phyloP scores from a whole-genome alignment of 2,113 vertebrate species.

The Alosa alosa region DNA sequence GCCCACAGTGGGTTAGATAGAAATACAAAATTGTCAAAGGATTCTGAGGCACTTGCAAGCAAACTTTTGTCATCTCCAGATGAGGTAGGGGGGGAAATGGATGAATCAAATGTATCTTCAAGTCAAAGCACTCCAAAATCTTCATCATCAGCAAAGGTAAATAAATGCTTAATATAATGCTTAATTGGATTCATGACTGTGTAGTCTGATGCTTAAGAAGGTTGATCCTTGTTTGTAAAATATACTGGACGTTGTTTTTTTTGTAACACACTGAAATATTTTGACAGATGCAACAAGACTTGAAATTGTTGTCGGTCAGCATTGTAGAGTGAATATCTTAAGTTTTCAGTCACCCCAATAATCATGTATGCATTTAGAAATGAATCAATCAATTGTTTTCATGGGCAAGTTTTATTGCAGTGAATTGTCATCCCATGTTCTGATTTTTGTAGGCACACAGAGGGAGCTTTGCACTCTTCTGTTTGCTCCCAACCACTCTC shows the following conservation, averaged over 20 bases:
- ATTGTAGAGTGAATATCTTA: too few species aligned
- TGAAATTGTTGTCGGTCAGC: too few species aligned
- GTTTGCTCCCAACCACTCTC: slow-evolving; percentile 57
- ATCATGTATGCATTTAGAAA: not conserved
- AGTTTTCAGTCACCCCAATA: not conserved
- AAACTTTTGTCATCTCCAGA: not conserved
- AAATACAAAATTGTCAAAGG: not conserved
- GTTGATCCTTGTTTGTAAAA: not conserved
- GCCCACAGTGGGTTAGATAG: not conserved
- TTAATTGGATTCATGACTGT: not conserved
- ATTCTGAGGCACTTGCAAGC: not conserved
- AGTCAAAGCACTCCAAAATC: not conserved
- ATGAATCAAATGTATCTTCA: not conserved
- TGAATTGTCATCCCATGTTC: not conserved
- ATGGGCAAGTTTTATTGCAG: not conserved
- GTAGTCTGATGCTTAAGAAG: not conserved
- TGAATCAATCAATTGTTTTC: not conserved
- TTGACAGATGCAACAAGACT: too few species aligned
- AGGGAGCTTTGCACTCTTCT: slow-evolving; percentile 43
- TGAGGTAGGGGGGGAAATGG: not conserved
- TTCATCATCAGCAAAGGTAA: not conserved
- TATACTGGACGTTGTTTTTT: not conserved
- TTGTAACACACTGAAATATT: not conserved
- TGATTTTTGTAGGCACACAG: slow-evolving; percentile 46
- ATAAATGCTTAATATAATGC: not conserved